phyloP scores from a whole-genome alignment of 2,888 invertebrate genomes.

The Dysmachus trigonus region DNA sequence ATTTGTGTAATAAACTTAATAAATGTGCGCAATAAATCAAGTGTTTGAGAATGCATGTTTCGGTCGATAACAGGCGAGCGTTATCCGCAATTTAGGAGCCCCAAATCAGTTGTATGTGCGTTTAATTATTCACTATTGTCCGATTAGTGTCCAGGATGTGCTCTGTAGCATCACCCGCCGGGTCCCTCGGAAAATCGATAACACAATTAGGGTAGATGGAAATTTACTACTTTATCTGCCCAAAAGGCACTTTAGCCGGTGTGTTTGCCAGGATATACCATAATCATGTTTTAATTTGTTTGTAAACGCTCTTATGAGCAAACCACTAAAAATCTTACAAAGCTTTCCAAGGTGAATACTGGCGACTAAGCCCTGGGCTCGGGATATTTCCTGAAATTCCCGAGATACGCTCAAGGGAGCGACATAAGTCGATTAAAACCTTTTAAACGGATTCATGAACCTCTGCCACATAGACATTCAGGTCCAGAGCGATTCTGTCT shows the following conservation, averaged over 20 bases:
- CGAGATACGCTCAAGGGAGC: background rate
- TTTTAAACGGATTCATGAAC: constrained; percentile 7
- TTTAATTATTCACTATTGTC: background rate
- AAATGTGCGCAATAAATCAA: background rate
- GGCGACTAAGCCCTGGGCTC: background rate
- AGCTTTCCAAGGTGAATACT: background rate
- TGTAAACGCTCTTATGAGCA: background rate
- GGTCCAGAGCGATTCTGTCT: background rate
- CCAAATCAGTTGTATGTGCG: background rate
- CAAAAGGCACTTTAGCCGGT: background rate
- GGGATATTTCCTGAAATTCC: background rate
- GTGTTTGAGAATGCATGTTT: background rate
- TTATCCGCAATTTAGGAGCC: background rate
- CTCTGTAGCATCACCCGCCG: background rate
- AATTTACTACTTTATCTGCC: background rate
- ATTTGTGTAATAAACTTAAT: background rate
- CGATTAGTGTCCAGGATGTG: background rate
- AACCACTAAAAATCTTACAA: background rate
- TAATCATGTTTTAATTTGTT: constrained; percentile 35
- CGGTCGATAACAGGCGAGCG: background rate
- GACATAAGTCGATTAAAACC: constrained; percentile 39
- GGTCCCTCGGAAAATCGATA: background rate
- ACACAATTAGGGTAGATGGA: background rate
- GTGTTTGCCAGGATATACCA: background rate
- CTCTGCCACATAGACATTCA: background rate